phyloP scores from a whole-genome alignment of 1,140 invertebrate species.

The Drosophila triauraria region DNA sequence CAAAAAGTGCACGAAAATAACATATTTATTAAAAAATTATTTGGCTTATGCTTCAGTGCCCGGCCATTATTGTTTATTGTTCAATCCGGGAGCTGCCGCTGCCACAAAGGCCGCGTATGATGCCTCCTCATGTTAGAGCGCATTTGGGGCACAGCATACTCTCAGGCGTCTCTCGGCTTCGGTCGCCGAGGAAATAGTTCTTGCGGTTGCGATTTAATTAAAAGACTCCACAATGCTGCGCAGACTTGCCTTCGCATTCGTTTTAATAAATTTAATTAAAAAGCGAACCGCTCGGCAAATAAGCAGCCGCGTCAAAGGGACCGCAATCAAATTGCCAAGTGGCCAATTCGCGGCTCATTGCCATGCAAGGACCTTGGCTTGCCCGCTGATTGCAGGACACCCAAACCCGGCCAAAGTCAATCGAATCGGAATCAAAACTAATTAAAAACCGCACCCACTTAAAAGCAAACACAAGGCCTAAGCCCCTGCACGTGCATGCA shows the following conservation, averaged over 20 bases:
- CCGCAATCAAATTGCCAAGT: constrained; percentile 63
- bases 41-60: constrained; percentile 54
- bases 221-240: neutral
- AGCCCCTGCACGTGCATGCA: constrained; percentile 14
- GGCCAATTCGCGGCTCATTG: constrained; percentile 57
- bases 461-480: constrained; percentile 16
- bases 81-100: neutral
- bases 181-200: constrained; percentile 15
- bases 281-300: constrained; percentile 41
- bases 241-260: constrained; percentile 41
- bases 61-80: constrained; percentile 58
- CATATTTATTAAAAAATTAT: constrained; percentile 75
- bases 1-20: constrained; percentile 41
- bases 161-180: constrained; percentile 20
- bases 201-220: constrained; percentile 62
- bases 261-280: constrained; percentile 67
- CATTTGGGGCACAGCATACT: constrained; percentile 34
- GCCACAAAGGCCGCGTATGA: constrained; percentile 6
- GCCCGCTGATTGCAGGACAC: constrained; percentile 39
- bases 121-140: neutral
- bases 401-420: neutral
- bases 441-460: constrained; percentile 60
- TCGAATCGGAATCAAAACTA: constrained; percentile 61
- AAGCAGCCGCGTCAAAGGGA: constrained; percentile 51
- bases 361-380: constrained; percentile 45